These are phyloP conservation scores for Coptodon rendalli DNA, from an alignment of 2,113 vertebrate genomes.

Conservation along the genomic window DNA sequence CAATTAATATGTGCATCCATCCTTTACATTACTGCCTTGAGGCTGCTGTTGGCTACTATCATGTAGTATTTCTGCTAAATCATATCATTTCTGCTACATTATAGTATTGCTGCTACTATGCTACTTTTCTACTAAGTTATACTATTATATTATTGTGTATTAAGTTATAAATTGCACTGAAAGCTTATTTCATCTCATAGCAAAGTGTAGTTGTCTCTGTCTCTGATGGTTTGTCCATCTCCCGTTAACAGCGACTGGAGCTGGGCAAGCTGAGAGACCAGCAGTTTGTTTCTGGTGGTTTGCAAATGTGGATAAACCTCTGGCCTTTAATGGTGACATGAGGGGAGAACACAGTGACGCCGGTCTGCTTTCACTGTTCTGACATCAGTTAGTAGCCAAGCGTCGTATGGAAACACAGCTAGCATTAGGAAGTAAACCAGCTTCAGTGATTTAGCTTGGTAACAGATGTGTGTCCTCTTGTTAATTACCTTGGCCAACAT, in stretches of 20 bases:
- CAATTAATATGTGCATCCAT: neutral
- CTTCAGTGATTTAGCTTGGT: neutral
- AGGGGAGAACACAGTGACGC: neutral
- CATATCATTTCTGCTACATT: neutral
- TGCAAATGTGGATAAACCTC: neutral
- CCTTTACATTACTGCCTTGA: neutral
- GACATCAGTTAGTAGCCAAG: neutral
- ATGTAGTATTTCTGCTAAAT: neutral
- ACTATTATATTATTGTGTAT: neutral
- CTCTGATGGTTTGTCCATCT: neutral
- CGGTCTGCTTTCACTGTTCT: neutral
- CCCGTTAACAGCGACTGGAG: neutral
- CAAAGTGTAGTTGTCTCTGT: neutral
- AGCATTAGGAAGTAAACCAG: neutral
- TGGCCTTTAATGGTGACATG: neutral
- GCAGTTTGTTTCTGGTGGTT: rapidly evolving
- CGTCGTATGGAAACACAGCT: neutral
- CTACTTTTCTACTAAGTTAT: neutral
- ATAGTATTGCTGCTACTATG: neutral
- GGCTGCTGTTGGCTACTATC: neutral
- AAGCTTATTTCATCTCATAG: neutral
- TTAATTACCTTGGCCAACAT: neutral
- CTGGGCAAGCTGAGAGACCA: neutral
- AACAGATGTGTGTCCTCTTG: neutral
- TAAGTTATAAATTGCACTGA: neutral